Evolutionary conservation across 2,888 invertebrate species (phyloP).

Genomic region (Apodemia zela): DNA sequence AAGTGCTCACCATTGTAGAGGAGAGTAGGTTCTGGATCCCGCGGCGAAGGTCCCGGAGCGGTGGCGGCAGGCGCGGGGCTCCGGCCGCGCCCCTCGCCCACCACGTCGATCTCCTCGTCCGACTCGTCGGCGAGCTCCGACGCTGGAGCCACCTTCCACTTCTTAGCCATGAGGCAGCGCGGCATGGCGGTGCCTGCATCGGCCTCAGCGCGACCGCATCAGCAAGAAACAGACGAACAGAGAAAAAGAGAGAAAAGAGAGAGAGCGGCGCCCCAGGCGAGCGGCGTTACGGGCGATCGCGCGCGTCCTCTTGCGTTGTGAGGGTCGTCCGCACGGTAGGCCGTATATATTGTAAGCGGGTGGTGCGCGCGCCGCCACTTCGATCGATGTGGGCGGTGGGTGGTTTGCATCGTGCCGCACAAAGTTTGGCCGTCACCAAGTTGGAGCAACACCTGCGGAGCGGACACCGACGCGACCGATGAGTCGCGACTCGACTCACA

Average conservation of each 20-base stretch:
- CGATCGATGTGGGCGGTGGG: constrained; percentile 62
- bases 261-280: constrained; percentile 78
- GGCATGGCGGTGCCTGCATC: constrained; percentile 88
- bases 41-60: constrained; percentile 86
- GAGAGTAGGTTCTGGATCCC: constrained; percentile 85
- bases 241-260: constrained; percentile 77
- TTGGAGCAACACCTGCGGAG: constrained; percentile 58
- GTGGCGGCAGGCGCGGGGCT: constrained; percentile 77
- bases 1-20: constrained; percentile 86
- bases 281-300: constrained; percentile 73
- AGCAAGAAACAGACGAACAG: constrained; percentile 76
- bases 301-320: constrained; percentile 81
- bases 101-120: constrained; percentile 93
- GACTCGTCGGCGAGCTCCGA: constrained; percentile 82
- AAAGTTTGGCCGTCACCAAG: constrained; percentile 60
- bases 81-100: constrained; percentile 86
- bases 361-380: constrained; percentile 67
- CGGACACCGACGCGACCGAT: constrained; percentile 30
- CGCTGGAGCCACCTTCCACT: constrained; percentile 89
- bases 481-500: constrained; percentile 30
- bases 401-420: constrained; percentile 44
- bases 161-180: constrained; percentile 97
- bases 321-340: constrained; percentile 58
- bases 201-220: constrained; percentile 77
- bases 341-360: constrained; percentile 69